Evolutionary conservation across 2,113 vertebrate species (phyloP).

Genomic region (Spea bombifrons): DNA sequence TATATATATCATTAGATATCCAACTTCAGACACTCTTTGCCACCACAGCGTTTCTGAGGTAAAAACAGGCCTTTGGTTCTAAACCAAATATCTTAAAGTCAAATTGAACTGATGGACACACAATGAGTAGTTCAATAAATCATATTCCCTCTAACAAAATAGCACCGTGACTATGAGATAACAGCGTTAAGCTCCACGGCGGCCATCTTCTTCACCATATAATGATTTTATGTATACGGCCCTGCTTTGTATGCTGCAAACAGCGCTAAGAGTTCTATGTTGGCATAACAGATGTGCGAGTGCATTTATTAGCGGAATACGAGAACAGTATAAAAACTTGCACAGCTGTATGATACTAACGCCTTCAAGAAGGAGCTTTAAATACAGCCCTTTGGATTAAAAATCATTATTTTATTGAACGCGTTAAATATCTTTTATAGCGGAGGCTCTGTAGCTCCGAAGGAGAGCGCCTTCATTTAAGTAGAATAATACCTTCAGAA

Average conservation of each 20-base stretch:
- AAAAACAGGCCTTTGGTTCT: too few species aligned
- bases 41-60: too few species aligned
- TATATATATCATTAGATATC: too few species aligned
- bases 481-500: slow-evolving; percentile 22
- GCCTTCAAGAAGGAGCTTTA: slow-evolving; percentile 8
- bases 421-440: slow-evolving; percentile 36
- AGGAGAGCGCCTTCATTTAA: slow-evolving; percentile 39
- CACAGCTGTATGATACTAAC: slow-evolving; percentile 5
- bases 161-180: too few species aligned
- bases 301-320: slow-evolving; percentile 9
- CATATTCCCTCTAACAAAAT: too few species aligned
- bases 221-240: too few species aligned
- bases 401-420: slow-evolving; percentile 36
- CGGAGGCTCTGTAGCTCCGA: slow-evolving; percentile 8
- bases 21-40: too few species aligned
- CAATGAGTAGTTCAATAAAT: too few species aligned
- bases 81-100: too few species aligned
- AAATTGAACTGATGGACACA: too few species aligned
- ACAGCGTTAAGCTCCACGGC: too few species aligned
- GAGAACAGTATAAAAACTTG: background rate
- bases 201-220: too few species aligned
- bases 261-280: background rate
- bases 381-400: slow-evolving; percentile 26
- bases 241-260: background rate
- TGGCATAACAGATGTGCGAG: slow-evolving; percentile 9